Base-by-base conservation (phyloP, 2,113 vertebrate species). In the Barbus barbus region DNA sequence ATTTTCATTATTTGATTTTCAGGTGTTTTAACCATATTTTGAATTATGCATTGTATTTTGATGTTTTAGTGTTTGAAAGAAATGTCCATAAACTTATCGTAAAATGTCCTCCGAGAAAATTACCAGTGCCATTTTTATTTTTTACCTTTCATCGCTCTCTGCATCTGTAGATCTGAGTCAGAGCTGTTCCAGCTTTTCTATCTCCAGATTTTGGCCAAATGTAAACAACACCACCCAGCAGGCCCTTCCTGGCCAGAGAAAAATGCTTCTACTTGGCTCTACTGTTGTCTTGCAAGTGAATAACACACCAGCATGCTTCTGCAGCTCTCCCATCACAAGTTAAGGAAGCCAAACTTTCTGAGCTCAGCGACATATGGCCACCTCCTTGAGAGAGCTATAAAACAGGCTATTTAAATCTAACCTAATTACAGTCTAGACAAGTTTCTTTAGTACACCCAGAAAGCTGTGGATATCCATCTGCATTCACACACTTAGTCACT, bases 341-440 rank as follows among this genome's bases (percentile, higher is more conserved):
- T 86, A 90, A 86, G 89, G 79, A 89, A 88, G 85, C 86, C 85
- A 86, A 87, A 83, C 86, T 87, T 86, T 90, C 82, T 38, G 89
- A 69, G 81, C 84, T 87, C 83, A 88, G 86, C 86, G 87, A 92
- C 91, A 92, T 90, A 85, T 92, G 92, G 90, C 84, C 11, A 84
- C 84, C 81, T 89, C 87, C 63, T 87, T 84, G 84, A 83, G 82
- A 61, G 38, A 56, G 75, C 82, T 61, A 72, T 91, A 90, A 90
- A 93, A 92, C 89, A 87, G 85, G 80, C 90, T 91, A 88, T 91
- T 93, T 91, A 88, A 63, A 82, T 90, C 86, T 44, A 82, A 82
- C 85, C 63, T 91, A 91, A 92, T 92, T 91, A 90, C 60, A 91
- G 91, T 92, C 91, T 90, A 93, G 91, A 93, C 89, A 31, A 84